Conservation (phyloP, 2,113 vertebrate species). For the Megaptera novaeangliae region DNA sequence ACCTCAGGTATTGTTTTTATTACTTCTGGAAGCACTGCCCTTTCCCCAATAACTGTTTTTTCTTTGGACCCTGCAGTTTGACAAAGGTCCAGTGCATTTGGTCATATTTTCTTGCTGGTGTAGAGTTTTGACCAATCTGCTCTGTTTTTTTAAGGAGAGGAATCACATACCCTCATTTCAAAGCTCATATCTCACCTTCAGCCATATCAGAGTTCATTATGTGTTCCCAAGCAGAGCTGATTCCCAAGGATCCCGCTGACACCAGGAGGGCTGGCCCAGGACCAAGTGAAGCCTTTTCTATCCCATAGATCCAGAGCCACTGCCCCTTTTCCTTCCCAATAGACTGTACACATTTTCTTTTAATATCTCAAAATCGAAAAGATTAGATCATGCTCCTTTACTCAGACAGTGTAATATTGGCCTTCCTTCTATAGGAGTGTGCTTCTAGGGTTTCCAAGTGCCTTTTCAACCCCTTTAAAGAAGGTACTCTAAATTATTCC, state of each 20-base stretch:
- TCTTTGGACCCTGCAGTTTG: not conserved
- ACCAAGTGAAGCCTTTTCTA: not conserved
- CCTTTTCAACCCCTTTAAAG: not conserved
- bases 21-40: not conserved
- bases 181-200: not conserved
- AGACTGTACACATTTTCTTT: not conserved
- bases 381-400: not conserved
- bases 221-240: not conserved
- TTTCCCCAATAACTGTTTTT: not conserved
- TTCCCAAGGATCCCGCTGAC: fast-evolving
- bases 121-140: not conserved
- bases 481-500: not conserved
- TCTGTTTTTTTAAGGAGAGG: not conserved
- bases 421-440: not conserved
- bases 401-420: not conserved
- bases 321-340: not conserved
- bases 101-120: not conserved
- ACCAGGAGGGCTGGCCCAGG: not conserved
- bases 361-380: not conserved
- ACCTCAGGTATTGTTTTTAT: not conserved
- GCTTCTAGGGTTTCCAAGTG: not conserved
- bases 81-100: not conserved
- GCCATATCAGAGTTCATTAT: not conserved
- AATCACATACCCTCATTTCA: not conserved
- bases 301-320: not conserved